Evolutionary conservation across 1,140 invertebrate genomes (phyloP), one percentile per base, ranked within the genome.

Genomic region (Nylanderia fulva): DNA sequence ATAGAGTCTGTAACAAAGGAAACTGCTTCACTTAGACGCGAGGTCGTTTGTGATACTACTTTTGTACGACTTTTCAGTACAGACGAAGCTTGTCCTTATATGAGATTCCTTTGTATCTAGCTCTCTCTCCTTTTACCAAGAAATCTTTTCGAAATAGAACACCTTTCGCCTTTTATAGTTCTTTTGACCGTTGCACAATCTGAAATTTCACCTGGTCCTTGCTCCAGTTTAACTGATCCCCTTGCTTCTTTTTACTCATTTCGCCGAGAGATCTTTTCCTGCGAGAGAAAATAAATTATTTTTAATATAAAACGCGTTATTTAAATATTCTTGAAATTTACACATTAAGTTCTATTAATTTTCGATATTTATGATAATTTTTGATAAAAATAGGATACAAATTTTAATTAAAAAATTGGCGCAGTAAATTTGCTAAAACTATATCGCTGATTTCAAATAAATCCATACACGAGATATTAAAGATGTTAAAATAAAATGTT

Each of bases 1-100:
- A 24, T 48, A 29, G 42, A 76, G 39, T 11, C 3, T 64, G 4
- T 48, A 18, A 77, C 75, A 64, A 76, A 77, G 75, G 9, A 74
- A 58, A 48, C 15, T n/a, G n/a, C 42, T 76, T 48, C 60, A 13
- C 4, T 48, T 48, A 48, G 15, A 48, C 13, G 24, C 58, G 1
- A 66, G 42, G n/a, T 36, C n/a, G 7, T 42, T 48, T 52, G 45
- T 6, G 15, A 48, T 3, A 48, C 18, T 24, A 48, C 15, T 7
- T 4, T 7, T 21, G 3, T 21, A 8, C 11, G 11, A 13, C 33
- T 11, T 7, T 24, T 15, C 13, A 18, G 15, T n/a, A 56, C 74
- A 27, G 29, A 6, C 39, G 18, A 33, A 45, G 3, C 0, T 77
- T 52, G 36, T 29, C 18, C 27, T 64, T n/a, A 3, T 7, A 9